A percentile compares a stretch with the other conserved stretches of the same genome.
Evolutionary conservation across 2,888 invertebrate genomes (phyloP).

Genomic region (Deroplatys truncata): DNA sequence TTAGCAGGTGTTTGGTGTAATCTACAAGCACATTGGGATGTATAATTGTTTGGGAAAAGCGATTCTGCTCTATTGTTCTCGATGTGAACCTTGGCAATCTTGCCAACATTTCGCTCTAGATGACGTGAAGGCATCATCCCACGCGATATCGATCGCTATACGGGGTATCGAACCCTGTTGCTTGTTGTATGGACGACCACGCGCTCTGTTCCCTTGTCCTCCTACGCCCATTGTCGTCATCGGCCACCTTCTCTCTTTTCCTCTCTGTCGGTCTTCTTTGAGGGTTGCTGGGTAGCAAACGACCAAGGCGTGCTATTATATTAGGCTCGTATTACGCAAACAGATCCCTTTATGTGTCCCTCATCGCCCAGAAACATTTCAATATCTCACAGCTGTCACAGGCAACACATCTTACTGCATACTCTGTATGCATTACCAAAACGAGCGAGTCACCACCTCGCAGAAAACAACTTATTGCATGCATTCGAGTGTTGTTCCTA

Average conservation of each 20-base stretch:
- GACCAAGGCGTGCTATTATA: neutral
- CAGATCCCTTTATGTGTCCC: neutral
- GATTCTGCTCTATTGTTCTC: neutral
- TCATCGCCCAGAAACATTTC: neutral
- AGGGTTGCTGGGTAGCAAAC: neutral
- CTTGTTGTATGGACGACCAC: neutral
- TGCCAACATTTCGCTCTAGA: neutral
- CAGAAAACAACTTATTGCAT: neutral
- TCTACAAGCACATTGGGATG: neutral
- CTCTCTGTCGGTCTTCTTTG: neutral
- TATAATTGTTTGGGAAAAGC: neutral
- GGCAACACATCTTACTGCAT: neutral
- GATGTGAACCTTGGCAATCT: neutral
- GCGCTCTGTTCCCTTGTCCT: neutral
- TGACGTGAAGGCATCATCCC: neutral
- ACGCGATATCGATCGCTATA: neutral
- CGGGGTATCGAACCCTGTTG: neutral
- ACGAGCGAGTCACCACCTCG: neutral
- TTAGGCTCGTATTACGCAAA: neutral
- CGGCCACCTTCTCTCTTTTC: neutral
- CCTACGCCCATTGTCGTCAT: neutral
- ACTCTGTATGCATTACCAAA: neutral
- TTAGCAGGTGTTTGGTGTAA: neutral
- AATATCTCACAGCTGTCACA: neutral
- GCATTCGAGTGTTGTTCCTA: neutral